Evolutionary conservation across 30 jellyfish, hydroid and myxozoan genomes (phyloP).

Genomic region (Cassiopea andromeda): DNA sequence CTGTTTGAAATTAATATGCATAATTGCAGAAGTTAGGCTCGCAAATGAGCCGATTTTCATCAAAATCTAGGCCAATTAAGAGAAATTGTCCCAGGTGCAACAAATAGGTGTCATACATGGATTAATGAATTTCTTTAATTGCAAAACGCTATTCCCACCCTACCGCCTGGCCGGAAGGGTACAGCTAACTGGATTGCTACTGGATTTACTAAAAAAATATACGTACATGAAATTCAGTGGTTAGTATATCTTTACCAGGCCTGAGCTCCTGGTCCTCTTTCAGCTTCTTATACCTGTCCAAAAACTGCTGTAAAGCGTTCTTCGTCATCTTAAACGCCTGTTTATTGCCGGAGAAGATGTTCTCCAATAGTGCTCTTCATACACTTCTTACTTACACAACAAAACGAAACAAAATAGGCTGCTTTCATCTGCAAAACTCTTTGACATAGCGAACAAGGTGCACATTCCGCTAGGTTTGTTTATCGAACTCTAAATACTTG

Average conservation of each 20-base stretch:
- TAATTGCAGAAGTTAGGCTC: not conserved
- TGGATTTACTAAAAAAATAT: not conserved
- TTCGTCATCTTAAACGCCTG: not conserved
- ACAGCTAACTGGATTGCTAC: not conserved
- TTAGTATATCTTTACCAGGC: conserved; percentile 59
- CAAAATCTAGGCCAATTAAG: too few species aligned
- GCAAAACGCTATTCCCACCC: too few species aligned
- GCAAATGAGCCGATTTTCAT: too few species aligned
- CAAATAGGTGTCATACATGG: too few species aligned
- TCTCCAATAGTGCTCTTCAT: not conserved
- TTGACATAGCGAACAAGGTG: too few species aligned
- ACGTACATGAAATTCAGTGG: conserved; percentile 71
- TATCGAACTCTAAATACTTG: too few species aligned
- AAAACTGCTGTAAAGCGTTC: conserved; percentile 39
- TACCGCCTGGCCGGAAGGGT: too few species aligned
- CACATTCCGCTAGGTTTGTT: too few species aligned
- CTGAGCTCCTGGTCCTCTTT: conserved; percentile 42
- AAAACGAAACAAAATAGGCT: not conserved
- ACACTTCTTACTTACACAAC: not conserved
- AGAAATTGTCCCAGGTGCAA: too few species aligned
- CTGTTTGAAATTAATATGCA: not conserved
- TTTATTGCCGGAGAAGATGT: not conserved
- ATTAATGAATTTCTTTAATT: too few species aligned
- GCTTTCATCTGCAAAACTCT: too few species aligned
- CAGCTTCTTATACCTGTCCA: conserved; percentile 50